Base-by-base conservation (phyloP, 2,113 vertebrate species). In the Pelvicachromis taeniatus region DNA sequence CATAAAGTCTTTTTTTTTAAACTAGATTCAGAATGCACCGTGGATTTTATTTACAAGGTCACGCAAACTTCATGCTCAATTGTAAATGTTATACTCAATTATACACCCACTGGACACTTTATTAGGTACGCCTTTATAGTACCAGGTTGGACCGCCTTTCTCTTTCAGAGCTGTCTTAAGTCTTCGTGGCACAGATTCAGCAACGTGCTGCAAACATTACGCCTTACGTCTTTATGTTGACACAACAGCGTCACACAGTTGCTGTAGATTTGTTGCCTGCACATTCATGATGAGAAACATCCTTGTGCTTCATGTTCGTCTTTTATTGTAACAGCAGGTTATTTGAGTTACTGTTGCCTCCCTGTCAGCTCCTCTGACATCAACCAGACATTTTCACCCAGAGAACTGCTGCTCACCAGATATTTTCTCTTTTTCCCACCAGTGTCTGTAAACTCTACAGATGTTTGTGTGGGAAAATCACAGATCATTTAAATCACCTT, bases 341-440 rank as follows among this genome's bases (percentile, higher is more conserved):
- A 63, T 38, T 13, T 63, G 59, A 63, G 59, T n/a, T 13, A 63
- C 19, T 7, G 33, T 63, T 38, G 59, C 59, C 2, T 63, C 10
- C 33, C 59, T 38, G 38, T 38, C 17, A 38, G 59, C 33, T 23
- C 63, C 63, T 68, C 35, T 5, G n/a, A 68, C 12, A 42, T 68
- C 63, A 68, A 16, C 7, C 35, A n/a, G n/a, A n/a, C n/a, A n/a
- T n/a, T n/a, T 68, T 42, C 1, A 0, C 7, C 0, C 10, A 38
- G 33, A 1, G 35, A 63, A 63, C 6, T 63, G 59, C 59, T 63
- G n/a, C 38, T 68, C 63, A 42, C n/a, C 0, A 1, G 63, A 23
- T 23, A 68, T 42, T 68, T 42, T 40, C 63, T 14, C 63, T 68
- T 42, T 68, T 12, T 68, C 12, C 0, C 17, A 63, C 10, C 0